Evolutionary conservation across 2,888 invertebrate species (phyloP), one percentile per base, ranked within the genome.

Genomic region (Gnatocerus cornutus): DNA sequence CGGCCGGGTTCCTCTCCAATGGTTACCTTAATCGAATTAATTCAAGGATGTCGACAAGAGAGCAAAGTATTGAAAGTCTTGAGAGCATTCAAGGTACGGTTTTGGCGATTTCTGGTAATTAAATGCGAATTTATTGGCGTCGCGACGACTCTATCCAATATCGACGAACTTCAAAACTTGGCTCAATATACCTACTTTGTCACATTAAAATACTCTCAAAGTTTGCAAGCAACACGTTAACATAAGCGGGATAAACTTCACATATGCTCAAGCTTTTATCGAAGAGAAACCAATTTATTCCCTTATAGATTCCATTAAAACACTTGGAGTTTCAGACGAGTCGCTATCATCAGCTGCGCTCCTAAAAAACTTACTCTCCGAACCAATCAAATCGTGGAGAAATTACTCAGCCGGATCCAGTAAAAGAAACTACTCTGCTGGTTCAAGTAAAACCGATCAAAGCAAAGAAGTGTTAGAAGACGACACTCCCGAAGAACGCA

Each of bases 371-470:
- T 73, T 84, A 55, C 71, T 84, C 8, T 73, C 80, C 14, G 83
- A 84, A 69, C 79, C 81, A 9, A 72, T 82, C 8, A 75, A 77
- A 59, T 75, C 80, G 1, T 83, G 82, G 81, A 74, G 76, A 59
- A 74, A 43, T 48, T 61, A 55, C 33, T 59, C 59, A 6, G n/a
- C n/a, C n/a, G 41, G 21, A 8, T 61, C 46, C 8, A 27, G 8
- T 21, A 37, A 62, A 50, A 50, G 41, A 6, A 33, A 33, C 6
- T 33, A 33, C 9, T 33, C 61, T 3, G 7, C 33, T 13, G 41
- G 21, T 9, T 61, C 46, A 3, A 16, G 3, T 13, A 33, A 61
- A 61, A 48, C 33, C 0, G 21, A 48, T 21, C 67, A 73, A 14
- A 73, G 66, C 37, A 56, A 56, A 46, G 59, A 72, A 37, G 69